phyloP scores from a whole-genome alignment of 2,113 vertebrate genomes.

The Bos javanicus region DNA sequence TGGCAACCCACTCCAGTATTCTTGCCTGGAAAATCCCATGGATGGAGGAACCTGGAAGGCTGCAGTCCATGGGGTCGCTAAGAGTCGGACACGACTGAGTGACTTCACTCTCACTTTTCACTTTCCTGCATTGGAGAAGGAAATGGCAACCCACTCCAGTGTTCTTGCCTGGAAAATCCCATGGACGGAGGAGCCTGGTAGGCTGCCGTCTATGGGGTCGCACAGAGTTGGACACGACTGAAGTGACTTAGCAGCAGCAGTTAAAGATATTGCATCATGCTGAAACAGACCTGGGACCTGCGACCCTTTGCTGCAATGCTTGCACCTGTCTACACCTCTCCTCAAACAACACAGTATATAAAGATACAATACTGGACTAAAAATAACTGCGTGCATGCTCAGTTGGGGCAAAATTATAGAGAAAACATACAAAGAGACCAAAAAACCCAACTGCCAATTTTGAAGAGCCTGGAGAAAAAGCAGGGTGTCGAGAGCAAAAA shows the following conservation, averaged over 20 bases:
- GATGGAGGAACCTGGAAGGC: no score
- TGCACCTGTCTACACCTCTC: neutral
- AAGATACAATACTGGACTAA: neutral
- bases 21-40: no score
- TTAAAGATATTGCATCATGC: neutral
- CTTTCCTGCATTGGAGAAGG: no score
- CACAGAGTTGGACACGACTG: no score
- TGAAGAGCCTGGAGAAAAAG: neutral
- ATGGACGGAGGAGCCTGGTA: rapidly evolving
- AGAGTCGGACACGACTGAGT: no score
- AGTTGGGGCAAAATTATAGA: neutral
- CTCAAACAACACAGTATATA: neutral
- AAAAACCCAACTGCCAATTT: neutral
- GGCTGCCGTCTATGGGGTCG: rapidly evolving
- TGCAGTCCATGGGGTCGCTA: no score
- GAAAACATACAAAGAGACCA: neutral
- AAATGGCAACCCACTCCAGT: no score
- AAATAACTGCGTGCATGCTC: neutral
- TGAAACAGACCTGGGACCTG: neutral
- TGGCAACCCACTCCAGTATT: no score
- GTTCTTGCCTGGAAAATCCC: no score
- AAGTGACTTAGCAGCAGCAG: rapidly evolving
- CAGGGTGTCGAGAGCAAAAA: neutral
- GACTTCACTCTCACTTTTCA: no score
- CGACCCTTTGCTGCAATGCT: neutral